phyloP scores from a whole-genome alignment of 2,888 invertebrate species.

The Microdon myrmicae region DNA sequence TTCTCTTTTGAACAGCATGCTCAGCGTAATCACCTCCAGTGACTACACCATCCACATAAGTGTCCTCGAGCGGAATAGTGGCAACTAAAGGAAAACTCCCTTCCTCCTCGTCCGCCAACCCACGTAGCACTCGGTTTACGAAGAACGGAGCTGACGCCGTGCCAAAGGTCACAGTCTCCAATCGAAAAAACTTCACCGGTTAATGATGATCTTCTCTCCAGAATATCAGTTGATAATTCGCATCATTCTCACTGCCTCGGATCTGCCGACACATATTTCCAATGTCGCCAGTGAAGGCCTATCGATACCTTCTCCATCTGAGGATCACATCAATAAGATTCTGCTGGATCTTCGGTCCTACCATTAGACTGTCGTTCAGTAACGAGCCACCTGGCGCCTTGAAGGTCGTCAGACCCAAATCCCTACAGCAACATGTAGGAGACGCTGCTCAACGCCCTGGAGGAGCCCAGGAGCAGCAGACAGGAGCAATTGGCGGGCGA shows the following conservation, averaged over 20 bases:
- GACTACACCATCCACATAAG: neutral
- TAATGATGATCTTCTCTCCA: neutral
- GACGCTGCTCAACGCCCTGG: too few species aligned
- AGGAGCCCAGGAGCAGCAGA: too few species aligned
- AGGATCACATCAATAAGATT: too few species aligned
- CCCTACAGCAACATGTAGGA: too few species aligned
- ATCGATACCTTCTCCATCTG: constrained; percentile 10
- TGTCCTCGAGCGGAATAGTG: neutral
- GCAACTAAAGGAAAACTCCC: neutral
- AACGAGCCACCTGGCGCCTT: constrained; percentile 23
- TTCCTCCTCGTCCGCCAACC: neutral
- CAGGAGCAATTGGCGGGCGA: too few species aligned
- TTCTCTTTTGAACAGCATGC: neutral
- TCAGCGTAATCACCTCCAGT: neutral
- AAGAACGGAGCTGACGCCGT: neutral
- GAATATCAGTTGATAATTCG: neutral
- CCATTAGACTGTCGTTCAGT: constrained; percentile 47
- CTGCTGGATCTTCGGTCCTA: too few species aligned
- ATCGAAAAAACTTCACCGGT: neutral
- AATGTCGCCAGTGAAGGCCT: constrained; percentile 50
- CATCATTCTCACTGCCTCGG: neutral
- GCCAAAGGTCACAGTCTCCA: neutral
- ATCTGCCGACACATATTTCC: constrained; percentile 18
- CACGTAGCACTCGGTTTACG: neutral
- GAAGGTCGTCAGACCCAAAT: too few species aligned